Conservation (phyloP, 1,140 invertebrate species). For the Triops longicaudatus region DNA sequence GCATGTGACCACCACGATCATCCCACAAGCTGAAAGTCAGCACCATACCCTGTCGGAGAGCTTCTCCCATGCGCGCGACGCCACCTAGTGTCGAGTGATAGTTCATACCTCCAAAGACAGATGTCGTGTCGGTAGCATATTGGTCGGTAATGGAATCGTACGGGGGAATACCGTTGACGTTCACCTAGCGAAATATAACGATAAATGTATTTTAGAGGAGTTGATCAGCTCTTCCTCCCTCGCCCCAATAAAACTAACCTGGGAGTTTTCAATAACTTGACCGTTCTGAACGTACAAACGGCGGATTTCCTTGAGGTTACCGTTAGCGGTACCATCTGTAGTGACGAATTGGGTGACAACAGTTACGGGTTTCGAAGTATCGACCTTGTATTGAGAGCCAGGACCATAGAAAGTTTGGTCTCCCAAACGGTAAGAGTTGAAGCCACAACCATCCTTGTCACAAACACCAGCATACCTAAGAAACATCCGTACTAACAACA, state of each 20-base stretch:
- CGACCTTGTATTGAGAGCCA: conserved; percentile 25
- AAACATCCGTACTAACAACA: background rate
- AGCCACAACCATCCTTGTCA: conserved; percentile 33
- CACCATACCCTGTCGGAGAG: conserved; percentile 30
- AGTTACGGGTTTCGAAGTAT: conserved; percentile 29
- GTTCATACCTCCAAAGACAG: conserved; percentile 30
- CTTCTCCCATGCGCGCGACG: conserved; percentile 30
- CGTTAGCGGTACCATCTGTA: conserved; percentile 32
- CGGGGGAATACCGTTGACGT: conserved; percentile 25
- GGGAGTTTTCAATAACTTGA: background rate
- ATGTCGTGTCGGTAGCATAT: conserved; percentile 29
- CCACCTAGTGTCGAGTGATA: conserved; percentile 30
- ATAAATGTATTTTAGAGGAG: too few species aligned
- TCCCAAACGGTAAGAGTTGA: conserved; percentile 28
- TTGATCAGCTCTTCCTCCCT: too few species aligned
- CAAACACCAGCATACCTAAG: conserved; percentile 31
- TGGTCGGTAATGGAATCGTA: conserved; percentile 33
- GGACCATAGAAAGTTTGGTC: conserved; percentile 28
- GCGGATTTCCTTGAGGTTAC: conserved; percentile 25
- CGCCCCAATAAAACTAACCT: background rate
- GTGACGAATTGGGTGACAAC: conserved; percentile 33
- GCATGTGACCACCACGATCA: conserved; percentile 32
- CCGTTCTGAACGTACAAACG: conserved; percentile 27
- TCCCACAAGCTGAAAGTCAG: conserved; percentile 33
- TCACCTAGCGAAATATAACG: conserved; percentile 1